Percentiles rank a stretch among this genome's conserved stretches.
Conservation (phyloP, 2,113 vertebrate species). For the Passerina amoena region DNA sequence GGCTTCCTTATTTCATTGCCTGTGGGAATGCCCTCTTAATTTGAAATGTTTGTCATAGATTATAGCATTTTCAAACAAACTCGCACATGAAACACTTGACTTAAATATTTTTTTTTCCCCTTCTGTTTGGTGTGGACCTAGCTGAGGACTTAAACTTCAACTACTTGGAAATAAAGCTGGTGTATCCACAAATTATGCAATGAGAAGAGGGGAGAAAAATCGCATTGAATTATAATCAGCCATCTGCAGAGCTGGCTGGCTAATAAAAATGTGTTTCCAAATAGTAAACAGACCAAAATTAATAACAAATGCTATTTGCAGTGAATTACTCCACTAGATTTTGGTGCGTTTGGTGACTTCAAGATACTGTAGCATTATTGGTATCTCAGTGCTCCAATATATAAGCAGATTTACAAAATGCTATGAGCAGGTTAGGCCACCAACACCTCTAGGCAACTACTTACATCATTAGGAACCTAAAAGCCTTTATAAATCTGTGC, state of each 20-base stretch:
- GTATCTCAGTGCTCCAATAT: background rate
- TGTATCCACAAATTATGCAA: slow-evolving; percentile 31
- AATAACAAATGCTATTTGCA: slow-evolving; percentile 43
- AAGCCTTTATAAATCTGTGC: slow-evolving; percentile 15
- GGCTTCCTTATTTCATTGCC: slow-evolving; percentile 64
- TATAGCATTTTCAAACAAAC: slow-evolving; percentile 56
- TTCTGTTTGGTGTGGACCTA: slow-evolving; percentile 24
- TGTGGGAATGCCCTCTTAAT: slow-evolving; percentile 64
- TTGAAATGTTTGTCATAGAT: slow-evolving; percentile 67
- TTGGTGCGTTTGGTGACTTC: background rate
- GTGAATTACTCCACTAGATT: background rate
- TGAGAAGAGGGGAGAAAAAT: background rate
- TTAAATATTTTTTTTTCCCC: background rate
- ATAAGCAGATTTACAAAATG: slow-evolving; percentile 11
- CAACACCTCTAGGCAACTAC: slow-evolving; percentile 36
- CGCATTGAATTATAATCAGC: slow-evolving; percentile 36
- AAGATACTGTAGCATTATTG: background rate
- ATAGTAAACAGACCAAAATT: slow-evolving; percentile 37
- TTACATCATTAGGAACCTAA: slow-evolving; percentile 33
- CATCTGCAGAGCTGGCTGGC: slow-evolving; percentile 49
- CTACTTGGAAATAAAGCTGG: slow-evolving; percentile 21
- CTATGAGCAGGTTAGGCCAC: slow-evolving; percentile 6
- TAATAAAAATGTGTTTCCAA: slow-evolving; percentile 49
- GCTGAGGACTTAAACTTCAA: slow-evolving; percentile 31
- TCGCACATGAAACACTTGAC: slow-evolving; percentile 49